Evolutionary conservation across 2,888 invertebrate genomes (phyloP).

Genomic region (Tortricodes alternella): DNA sequence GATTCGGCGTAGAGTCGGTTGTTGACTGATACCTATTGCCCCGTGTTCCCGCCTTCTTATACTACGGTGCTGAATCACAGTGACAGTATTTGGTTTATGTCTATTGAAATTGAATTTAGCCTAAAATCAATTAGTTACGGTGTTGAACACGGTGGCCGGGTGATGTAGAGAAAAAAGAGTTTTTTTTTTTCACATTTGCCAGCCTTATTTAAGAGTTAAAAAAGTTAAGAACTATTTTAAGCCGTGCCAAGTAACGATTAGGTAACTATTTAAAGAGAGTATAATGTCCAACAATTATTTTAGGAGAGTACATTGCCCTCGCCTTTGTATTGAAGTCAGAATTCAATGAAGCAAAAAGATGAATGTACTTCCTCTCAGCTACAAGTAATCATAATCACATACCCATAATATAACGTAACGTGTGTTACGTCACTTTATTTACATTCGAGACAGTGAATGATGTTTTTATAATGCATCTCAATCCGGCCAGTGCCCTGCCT

Average conservation of each 20-base stretch:
- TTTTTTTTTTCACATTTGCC: slow-evolving; percentile 1
- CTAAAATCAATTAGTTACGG: slow-evolving; percentile 61
- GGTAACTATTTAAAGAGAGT: no score
- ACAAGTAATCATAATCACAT: neutral
- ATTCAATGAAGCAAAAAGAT: no score
- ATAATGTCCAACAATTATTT: no score
- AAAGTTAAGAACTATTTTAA: no score
- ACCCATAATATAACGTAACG: neutral
- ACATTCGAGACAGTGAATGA: slow-evolving; percentile 38
- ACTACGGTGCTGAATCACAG: slow-evolving; percentile 56
- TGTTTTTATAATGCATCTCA: slow-evolving; percentile 46
- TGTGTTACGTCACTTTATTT: slow-evolving; percentile 15
- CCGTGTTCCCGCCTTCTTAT: slow-evolving; percentile 58
- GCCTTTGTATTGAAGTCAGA: no score
- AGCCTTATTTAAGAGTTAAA: no score
- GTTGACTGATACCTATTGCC: slow-evolving; percentile 47
- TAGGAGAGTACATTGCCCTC: no score
- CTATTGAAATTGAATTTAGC: slow-evolving; percentile 32
- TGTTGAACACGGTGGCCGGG: slow-evolving; percentile 57
- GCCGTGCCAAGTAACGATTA: no score
- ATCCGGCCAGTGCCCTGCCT: slow-evolving; percentile 64
- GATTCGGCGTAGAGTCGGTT: slow-evolving; percentile 33
- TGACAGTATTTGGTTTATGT: slow-evolving; percentile 53
- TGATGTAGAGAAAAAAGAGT: slow-evolving; percentile 6
- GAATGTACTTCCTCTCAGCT: no score